These are phyloP conservation scores for Helostoma temminkii DNA, from an alignment of 2,797 vertebrate species.

Conservation along the genomic window DNA sequence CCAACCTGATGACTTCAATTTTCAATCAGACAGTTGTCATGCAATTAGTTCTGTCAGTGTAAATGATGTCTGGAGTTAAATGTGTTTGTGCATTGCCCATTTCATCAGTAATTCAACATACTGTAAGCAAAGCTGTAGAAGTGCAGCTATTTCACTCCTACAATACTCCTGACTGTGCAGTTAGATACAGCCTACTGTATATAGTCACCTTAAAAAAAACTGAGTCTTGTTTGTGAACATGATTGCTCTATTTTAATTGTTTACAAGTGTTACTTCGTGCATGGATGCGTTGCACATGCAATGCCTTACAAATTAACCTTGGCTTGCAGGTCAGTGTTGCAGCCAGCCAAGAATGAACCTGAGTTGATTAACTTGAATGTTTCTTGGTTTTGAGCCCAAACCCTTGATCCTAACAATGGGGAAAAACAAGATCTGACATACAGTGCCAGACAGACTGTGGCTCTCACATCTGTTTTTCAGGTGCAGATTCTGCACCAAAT, in stretches of 20 bases:
- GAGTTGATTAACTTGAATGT: too few species aligned
- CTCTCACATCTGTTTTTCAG: not conserved
- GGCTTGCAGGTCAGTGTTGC: conserved; percentile 21
- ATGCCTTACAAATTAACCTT: conserved; percentile 3
- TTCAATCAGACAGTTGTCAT: conserved; percentile 64
- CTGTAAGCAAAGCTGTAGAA: conserved; percentile 11
- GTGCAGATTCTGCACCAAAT: not conserved
- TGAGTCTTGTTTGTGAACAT: conserved; percentile 3
- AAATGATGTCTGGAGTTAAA: conserved; percentile 32
- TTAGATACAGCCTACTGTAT: conserved; percentile 1
- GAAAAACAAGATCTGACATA: not conserved
- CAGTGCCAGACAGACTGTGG: not conserved
- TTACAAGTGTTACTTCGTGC: conserved; percentile 11
- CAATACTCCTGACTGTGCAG: conserved; percentile 2
- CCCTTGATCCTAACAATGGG: too few species aligned
- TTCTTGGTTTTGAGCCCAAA: too few species aligned
- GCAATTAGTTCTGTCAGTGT: conserved; percentile 60
- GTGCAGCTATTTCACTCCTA: conserved; percentile 43
- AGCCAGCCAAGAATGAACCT: not conserved
- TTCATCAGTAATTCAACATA: conserved; percentile 26
- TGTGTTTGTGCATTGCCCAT: conserved; percentile 29
- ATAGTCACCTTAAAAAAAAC: conserved; percentile 16
- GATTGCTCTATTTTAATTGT: conserved; percentile 5
- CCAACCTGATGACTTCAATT: conserved; percentile 70
- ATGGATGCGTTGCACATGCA: not conserved